Base-by-base conservation (phyloP, 2,113 vertebrate genomes). In the Podocnemis expansa region DNA sequence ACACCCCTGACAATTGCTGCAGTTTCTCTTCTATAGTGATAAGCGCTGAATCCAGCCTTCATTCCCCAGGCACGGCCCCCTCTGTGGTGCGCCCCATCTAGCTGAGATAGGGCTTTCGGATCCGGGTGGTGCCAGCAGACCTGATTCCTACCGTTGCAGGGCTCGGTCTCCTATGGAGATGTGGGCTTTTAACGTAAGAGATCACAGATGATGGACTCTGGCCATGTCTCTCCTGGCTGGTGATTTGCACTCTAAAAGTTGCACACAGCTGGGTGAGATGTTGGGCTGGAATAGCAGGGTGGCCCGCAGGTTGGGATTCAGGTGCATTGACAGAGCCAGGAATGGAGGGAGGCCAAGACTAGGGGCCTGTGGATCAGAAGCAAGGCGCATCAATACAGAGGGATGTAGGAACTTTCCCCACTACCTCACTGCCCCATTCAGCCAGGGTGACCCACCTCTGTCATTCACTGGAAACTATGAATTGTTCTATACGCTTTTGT, bases 381-480 rank as follows among this genome's bases (percentile, higher is more conserved):
- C 8, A 10, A 19, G 0, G 0, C 16, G 73, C 73, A 89, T 24
- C 31, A 0, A 0, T 5, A 43, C 21, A 41, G 52, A 11, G 8
- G 24, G 13, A 38, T 16, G 3, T 14, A 29, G 47, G 47, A 31
- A 8, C 9, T n/a, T 67, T 38, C 34, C 34, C 21, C 34, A 38
- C 4, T 7, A n/a, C 43, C 12, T 43, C 34, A 22, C n/a, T 19
- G 14, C 10, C 63, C 21, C 34, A 8, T n/a, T 7, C 31, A 67
- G 58, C 31, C 29, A 63, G 58, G 60, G 14, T n/a, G 9, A 67
- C 34, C 60, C 34, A 34, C 63, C 17, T 16, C 63, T 67, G 63
- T 70, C 9, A 70, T 17, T 38, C 2, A 5, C n/a, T 38, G 19
- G 4, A 8, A 6, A 11, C 73, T 25, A 12, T 12, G 41, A 29